Evolutionary conservation across 1,140 invertebrate species (phyloP).

Genomic region (Papilio dardanus): DNA sequence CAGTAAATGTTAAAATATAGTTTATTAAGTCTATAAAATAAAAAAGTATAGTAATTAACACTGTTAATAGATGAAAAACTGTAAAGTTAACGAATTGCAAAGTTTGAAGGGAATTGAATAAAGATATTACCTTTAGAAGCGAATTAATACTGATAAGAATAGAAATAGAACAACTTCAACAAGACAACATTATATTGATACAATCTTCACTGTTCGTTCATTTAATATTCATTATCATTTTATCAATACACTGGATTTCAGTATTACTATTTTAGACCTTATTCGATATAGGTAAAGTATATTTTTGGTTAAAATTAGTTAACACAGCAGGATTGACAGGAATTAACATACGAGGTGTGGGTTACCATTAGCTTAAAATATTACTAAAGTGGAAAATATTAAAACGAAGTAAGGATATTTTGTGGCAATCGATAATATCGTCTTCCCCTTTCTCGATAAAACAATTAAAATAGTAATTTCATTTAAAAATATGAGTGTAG

Average conservation of each 20-base stretch:
- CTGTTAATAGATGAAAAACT: no score
- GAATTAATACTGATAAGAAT: constrained; percentile 5
- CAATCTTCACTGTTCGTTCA: neutral
- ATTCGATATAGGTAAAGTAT: neutral
- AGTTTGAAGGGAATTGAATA: neutral
- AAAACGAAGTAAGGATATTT: no score
- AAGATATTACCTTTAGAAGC: neutral
- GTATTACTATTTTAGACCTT: neutral
- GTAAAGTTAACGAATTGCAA: neutral
- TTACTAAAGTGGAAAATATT: neutral
- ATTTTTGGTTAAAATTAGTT: neutral
- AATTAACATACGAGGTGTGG: neutral
- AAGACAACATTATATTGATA: neutral
- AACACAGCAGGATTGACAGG: neutral
- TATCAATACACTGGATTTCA: neutral
- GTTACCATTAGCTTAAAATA: neutral
- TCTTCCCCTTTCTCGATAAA: no score
- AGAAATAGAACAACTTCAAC: neutral
- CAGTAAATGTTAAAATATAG: neutral
- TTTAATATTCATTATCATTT: neutral
- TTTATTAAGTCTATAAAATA: neutral
- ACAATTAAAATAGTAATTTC: no score
- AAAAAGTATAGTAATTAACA: neutral
- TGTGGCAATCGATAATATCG: no score
- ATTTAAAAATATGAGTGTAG: no score